These are phyloP conservation scores for Pica pica DNA, from an alignment of 2,113 vertebrate genomes.

Conservation along the genomic window DNA sequence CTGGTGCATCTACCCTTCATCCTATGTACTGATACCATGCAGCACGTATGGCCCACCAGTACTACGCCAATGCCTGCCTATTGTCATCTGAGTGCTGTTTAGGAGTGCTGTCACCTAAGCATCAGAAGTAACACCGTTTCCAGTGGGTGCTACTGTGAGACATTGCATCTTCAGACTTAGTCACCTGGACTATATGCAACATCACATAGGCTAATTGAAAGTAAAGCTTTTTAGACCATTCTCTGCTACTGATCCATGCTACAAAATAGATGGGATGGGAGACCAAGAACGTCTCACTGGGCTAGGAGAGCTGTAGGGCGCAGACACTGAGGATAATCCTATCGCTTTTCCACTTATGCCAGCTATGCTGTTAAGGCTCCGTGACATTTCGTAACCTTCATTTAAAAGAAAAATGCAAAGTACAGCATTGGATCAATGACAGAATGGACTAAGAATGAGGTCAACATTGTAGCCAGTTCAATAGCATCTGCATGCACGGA, in stretches of 20 bases:
- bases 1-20: constrained; percentile 65
- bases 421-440: constrained; percentile 74
- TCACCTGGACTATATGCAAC: constrained; percentile 65
- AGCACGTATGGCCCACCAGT: constrained; percentile 60
- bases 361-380: constrained; percentile 88
- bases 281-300: constrained; percentile 87
- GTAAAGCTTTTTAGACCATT: constrained; percentile 71
- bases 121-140: constrained; percentile 50
- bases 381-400: constrained; percentile 88
- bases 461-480: constrained; percentile 66
- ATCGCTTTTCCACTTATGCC: constrained; percentile 82
- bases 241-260: constrained; percentile 76
- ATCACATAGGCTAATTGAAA: constrained; percentile 62
- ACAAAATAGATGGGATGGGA: constrained; percentile 87
- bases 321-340: constrained; percentile 83
- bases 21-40: constrained; percentile 64
- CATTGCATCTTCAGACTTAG: constrained; percentile 66
- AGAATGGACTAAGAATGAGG: constrained; percentile 84
- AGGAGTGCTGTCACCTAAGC: constrained; percentile 57
- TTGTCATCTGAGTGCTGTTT: constrained; percentile 46
- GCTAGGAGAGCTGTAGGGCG: constrained; percentile 86
- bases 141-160: constrained; percentile 56
- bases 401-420: constrained; percentile 83
- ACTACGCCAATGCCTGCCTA: constrained; percentile 35
- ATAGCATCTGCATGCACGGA: constrained; percentile 75